Evolutionary conservation across 2,113 vertebrate genomes (phyloP), one percentile per base, ranked within the genome.

Genomic region (Proterorhinus semilunaris): DNA sequence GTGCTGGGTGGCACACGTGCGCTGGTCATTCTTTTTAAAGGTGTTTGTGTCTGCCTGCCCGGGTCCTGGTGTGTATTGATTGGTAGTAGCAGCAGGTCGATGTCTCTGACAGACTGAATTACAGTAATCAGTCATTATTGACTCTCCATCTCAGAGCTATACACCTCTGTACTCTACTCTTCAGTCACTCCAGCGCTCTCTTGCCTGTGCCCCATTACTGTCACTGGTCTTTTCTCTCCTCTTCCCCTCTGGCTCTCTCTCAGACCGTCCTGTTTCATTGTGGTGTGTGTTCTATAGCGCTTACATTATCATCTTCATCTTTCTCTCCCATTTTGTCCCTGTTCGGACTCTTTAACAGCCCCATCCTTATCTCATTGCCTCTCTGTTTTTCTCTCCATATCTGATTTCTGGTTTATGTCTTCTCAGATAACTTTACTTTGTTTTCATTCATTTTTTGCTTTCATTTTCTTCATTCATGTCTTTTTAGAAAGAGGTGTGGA

Each of bases 41-140:
- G 78, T 82, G 82, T 89, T 81, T 87, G 87, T 90, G 84, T 72
- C 74, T 79, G 92, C 91, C 74, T 93, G 82, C 42, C 44, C 93
- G 95, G 94, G 94, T 93, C 93, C 93, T 89, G 93, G 86, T 85
- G 88, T 85, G 87, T 96, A 98, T 98, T 95, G 96, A 98, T 96
- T 95, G 95, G 93, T 92, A 93, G 95, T 93, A 94, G 94, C 94
- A 93, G 94, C 92, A 95, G 94, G 95, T 98, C 95, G 93, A 98
- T 98, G 93, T 86, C 93, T 92, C 94, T 96, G 94, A 96, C 95
- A 97, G 95, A 92, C 94, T 95, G 95, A 98, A 98, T 98, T 97
- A 96, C 95, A 96, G 96, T 96, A 95, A 98, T 98, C 96, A 97
- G 95, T 98, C 95, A 95, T 95, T 96, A 97, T 98, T 96, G 95